phyloP scores from a whole-genome alignment of 2,888 invertebrate species.

The Chrysodeixis includens region DNA sequence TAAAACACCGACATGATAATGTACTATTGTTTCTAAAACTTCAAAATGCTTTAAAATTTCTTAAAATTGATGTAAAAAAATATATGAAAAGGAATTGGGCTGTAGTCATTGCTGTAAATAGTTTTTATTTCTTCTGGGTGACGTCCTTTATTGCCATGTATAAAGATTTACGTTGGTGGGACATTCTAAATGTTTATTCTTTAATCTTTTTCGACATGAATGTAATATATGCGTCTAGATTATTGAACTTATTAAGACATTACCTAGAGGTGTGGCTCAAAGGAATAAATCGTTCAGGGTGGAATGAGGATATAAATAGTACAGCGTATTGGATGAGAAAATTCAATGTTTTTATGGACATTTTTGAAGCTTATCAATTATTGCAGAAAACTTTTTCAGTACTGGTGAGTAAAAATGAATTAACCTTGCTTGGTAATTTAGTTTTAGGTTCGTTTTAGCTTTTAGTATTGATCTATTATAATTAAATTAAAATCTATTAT shows the following conservation, averaged over 20 bases:
- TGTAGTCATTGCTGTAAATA: conserved; percentile 8
- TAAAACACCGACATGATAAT: conserved; percentile 17
- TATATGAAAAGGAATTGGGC: conserved; percentile 16
- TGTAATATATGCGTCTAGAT: conserved; percentile 9
- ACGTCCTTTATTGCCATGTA: too few relatives aligned
- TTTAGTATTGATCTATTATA: too few relatives aligned
- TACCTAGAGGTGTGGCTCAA: background rate
- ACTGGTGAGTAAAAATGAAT: too few relatives aligned
- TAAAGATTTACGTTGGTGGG: background rate
- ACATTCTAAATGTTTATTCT: conserved; percentile 2
- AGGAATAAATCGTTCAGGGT: background rate
- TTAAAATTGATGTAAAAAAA: conserved; percentile 10
- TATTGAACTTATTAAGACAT: background rate
- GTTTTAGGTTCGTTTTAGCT: too few relatives aligned
- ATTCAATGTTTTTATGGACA: background rate
- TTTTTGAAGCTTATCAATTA: background rate
- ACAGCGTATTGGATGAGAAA: background rate
- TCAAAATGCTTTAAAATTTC: conserved; percentile 11
- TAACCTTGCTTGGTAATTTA: too few relatives aligned
- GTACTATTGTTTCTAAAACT: conserved; percentile 22
- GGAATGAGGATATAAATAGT: background rate
- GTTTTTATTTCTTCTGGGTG: conserved; percentile 15
- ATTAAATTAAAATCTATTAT: too few relatives aligned
- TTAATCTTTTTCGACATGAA: conserved; percentile 18
- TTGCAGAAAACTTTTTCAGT: background rate